Percentiles rank a stretch among this genome's conserved stretches.
These are phyloP conservation scores for Serinus canaria DNA, from an alignment of 2,113 vertebrate genomes.

Conservation along the genomic window DNA sequence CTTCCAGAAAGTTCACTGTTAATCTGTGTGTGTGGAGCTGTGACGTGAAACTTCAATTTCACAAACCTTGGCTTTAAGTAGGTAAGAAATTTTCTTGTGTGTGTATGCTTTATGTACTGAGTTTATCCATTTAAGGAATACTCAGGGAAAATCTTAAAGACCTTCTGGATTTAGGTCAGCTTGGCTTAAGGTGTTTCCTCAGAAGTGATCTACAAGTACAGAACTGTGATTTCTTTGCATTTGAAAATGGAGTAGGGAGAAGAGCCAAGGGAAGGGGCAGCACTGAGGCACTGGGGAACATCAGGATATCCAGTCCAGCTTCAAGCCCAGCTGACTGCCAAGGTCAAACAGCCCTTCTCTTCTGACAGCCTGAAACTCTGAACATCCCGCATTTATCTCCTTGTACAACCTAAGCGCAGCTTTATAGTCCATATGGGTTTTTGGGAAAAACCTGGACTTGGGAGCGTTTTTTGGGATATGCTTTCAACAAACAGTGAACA, in stretches of 20 bases:
- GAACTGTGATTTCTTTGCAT: neutral
- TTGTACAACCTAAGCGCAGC: neutral
- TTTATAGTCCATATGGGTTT: rapidly evolving
- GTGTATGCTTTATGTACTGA: neutral
- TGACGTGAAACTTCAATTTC: neutral
- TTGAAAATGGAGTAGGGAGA: neutral
- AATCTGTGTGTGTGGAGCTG: neutral
- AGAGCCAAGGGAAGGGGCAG: neutral
- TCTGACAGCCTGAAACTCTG: neutral
- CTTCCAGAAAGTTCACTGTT: neutral
- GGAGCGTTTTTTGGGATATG: neutral
- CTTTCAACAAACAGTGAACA: neutral
- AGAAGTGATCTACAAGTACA: neutral
- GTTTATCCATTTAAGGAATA: neutral
- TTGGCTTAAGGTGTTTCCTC: neutral
- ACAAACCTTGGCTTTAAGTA: neutral
- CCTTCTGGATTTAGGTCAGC: neutral
- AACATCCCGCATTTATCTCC: neutral
- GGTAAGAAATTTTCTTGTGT: neutral
- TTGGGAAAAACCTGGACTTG: neutral
- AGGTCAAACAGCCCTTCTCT: neutral
- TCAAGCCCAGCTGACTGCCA: neutral
- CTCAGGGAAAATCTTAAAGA: neutral
- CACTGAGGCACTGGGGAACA: neutral
- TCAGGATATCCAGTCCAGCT: neutral